Evolutionary conservation across 1,140 invertebrate species (phyloP), one percentile per base, ranked within the genome.

Genomic region (Proctacanthus coquilletti): DNA sequence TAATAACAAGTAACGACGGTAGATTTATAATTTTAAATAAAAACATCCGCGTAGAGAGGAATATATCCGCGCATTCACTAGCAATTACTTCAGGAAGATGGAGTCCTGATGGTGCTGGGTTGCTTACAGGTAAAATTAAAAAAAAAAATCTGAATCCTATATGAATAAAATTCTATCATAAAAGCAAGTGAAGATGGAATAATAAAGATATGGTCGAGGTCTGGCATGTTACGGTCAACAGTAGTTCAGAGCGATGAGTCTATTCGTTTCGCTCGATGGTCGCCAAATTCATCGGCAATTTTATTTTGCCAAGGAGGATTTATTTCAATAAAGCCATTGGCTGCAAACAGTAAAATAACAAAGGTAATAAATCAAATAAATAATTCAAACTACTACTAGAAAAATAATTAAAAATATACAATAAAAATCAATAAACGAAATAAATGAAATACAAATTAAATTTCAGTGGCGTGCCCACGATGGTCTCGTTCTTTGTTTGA

Each of bases 381-480:
- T 38, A 38, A 38, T 13, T 39, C 3, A 21, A 10, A 8, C 18
- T 3, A n/a, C n/a, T n/a, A n/a, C n/a, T n/a, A n/a, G n/a, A n/a
- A n/a, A n/a, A n/a, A n/a, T n/a, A n/a, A n/a, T n/a, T n/a, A n/a
- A n/a, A n/a, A n/a, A n/a, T n/a, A n/a, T n/a, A n/a, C n/a, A n/a
- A n/a, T n/a, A n/a, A n/a, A n/a, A n/a, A n/a, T n/a, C n/a, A n/a
- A n/a, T 42, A 13, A 36, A 36, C 19, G 8, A 11, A 21, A 10
- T 18, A 21, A n/a, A 3, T 38, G n/a, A n/a, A n/a, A n/a, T 17
- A 27, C 32, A 49, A n/a, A n/a, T n/a, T n/a, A n/a, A n/a, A 29
- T 68, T 70, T 18, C 55, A 93, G 85, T 97, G 94, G 91, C 87
- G 87, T 60, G 94, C 86, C 15, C 94, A 98, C 61, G 92, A 97